phyloP scores from a whole-genome alignment of 2,797 vertebrate genomes.

The Pogoniulus pusillus region DNA sequence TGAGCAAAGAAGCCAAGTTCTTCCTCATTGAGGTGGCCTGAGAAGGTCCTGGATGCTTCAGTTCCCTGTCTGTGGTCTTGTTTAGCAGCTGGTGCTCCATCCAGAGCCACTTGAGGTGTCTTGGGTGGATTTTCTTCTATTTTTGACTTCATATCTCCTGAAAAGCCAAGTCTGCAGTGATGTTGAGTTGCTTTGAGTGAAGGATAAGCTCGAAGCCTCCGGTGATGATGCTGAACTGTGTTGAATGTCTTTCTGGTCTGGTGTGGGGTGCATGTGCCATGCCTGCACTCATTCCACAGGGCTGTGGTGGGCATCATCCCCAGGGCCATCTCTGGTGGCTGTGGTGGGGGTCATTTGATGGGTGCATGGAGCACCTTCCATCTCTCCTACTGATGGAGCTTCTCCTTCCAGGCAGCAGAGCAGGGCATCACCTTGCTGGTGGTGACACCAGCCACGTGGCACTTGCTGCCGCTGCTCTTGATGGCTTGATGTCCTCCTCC shows the following conservation, averaged over 20 bases:
- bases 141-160: neutral
- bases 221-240: too few species aligned
- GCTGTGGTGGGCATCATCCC: neutral
- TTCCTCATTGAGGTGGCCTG: neutral
- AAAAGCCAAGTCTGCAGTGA: fast-evolving
- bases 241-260: too few species aligned
- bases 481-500: neutral
- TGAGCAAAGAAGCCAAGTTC: neutral
- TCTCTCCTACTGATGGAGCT: neutral
- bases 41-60: neutral
- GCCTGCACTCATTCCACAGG: fast-evolving
- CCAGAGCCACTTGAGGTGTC: fast-evolving
- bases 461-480: constrained; percentile 24
- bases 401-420: neutral
- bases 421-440: neutral
- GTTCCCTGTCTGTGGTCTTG: fast-evolving
- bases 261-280: fast-evolving
- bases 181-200: fast-evolving
- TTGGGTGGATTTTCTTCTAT: neutral
- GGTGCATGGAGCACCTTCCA: fast-evolving
- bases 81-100: neutral
- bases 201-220: neutral
- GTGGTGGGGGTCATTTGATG: too few species aligned
- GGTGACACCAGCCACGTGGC: too few species aligned
- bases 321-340: neutral